Evolutionary conservation across 2,797 vertebrate species (phyloP).

Genomic region (Gymnothorax reevesii): DNA sequence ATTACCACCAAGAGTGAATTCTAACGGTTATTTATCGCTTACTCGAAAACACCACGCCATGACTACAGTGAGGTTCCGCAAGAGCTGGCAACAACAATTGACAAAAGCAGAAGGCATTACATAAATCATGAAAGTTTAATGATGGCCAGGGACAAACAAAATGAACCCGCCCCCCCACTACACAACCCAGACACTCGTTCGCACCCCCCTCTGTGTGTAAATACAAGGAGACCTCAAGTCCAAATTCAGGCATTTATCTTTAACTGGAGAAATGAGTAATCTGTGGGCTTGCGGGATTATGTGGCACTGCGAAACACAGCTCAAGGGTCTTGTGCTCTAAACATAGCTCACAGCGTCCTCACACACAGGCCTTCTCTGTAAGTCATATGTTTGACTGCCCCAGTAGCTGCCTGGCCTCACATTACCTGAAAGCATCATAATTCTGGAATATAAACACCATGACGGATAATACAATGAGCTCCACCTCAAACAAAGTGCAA

Average conservation of each 20-base stretch:
- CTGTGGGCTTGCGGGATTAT: neutral
- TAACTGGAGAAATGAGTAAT: conserved; percentile 10
- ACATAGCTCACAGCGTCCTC: neutral
- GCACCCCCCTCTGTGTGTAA: neutral
- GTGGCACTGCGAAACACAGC: neutral
- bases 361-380: neutral
- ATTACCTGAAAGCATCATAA: neutral
- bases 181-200: neutral
- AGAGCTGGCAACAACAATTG: neutral
- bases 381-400: neutral
- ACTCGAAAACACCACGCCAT: neutral
- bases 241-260: conserved; percentile 2
- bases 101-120: neutral
- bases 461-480: neutral
- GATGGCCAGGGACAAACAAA: neutral
- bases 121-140: neutral
- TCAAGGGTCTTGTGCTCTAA: neutral
- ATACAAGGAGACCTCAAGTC: neutral
- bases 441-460: neutral
- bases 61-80: neutral
- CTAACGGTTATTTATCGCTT: neutral
- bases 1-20: neutral
- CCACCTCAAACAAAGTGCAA: neutral
- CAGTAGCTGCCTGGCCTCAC: neutral
- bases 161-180: neutral